A percentile compares a stretch with the other conserved stretches of the same genome.
These are phyloP conservation scores for Osmerus eperlanus DNA, from an alignment of 2,113 vertebrate genomes.

Conservation along the genomic window DNA sequence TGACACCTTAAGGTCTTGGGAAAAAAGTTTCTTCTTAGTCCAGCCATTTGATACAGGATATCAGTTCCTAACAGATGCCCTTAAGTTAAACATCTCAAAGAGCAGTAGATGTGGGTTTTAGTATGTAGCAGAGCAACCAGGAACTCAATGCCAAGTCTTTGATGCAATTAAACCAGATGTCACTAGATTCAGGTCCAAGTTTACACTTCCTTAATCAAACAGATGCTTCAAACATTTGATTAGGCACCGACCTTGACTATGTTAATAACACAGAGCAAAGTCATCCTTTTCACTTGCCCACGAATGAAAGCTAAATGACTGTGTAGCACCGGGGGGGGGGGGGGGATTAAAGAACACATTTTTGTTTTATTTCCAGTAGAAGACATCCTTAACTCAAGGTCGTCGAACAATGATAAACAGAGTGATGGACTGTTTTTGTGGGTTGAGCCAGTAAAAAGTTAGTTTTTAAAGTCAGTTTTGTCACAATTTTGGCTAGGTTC, in stretches of 20 bases:
- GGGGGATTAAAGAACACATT: background rate
- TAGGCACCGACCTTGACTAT: slow-evolving; percentile 19
- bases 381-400: slow-evolving; percentile 12
- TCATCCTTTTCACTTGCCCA: slow-evolving; percentile 2
- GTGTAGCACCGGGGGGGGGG: background rate
- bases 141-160: slow-evolving; percentile 25
- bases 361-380: background rate
- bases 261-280: slow-evolving; percentile 13
- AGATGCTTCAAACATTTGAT: slow-evolving; percentile 24
- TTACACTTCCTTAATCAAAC: slow-evolving; percentile 30
- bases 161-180: slow-evolving; percentile 33
- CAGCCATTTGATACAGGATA: too few species aligned
- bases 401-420: background rate
- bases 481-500: background rate
- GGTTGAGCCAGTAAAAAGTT: slow-evolving; percentile 1
- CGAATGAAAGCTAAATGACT: slow-evolving; percentile 5
- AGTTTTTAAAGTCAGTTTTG: background rate
- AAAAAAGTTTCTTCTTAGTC: too few species aligned
- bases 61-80: too few species aligned
- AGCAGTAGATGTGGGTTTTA: background rate
- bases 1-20: too few species aligned
- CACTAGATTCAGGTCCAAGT: slow-evolving; percentile 18
- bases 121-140: slow-evolving; percentile 9
- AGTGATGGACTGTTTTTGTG: background rate
- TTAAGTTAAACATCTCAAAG: too few species aligned